Base-by-base conservation (phyloP, 2,113 vertebrate species). In the Syngnathus floridae region DNA sequence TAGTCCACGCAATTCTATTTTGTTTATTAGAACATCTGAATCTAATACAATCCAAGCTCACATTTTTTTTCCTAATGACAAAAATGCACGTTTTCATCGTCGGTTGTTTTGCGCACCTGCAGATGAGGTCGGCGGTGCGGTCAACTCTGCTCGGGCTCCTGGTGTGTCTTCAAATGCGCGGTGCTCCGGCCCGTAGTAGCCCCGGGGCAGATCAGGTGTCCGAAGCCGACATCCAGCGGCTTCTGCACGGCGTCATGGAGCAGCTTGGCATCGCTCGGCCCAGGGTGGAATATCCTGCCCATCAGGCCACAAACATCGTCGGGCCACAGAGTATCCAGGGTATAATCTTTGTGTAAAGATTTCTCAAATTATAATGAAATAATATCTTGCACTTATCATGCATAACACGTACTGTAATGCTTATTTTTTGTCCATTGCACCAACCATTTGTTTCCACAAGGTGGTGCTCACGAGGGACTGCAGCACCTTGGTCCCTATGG, bases 401-500 rank as follows among this genome's bases (percentile, higher is more conserved):
- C 26, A 31, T 31, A 31, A 31, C 26, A 31, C 26, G 36, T 13
- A 21, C 36, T 58, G 9, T 21, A 22, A 11, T 41, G n/a, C 38
- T 36, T 43, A 6, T 22, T 54, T 13, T 54, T n/a, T 26, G 1
- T 11, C 51, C 14, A 35, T 35, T 7, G 0, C 54, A 3, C 7
- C 14, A 3, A 2, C 6, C 36, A 0, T 35, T 43, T 64, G 22
- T 9, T 73, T 45, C 85, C 89, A 81, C 77, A 78, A 98, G 96
- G 96, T 84, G 95, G 96, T 70, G 95, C 96, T 0, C 95, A 99
- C 4, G 97, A 99, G 73, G 97, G 96, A 51, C 90, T 99, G 59
- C 97, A 99, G 80, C 97, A 98, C 78, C 88, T 99, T 54, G 96
- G 97, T 67, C 97, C 97, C n/a, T 98, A 94, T 4, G 95, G 97